These are phyloP conservation scores for Nyctereutes procyonoides DNA, from an alignment of 2,113 vertebrate species.

Conservation along the genomic window DNA sequence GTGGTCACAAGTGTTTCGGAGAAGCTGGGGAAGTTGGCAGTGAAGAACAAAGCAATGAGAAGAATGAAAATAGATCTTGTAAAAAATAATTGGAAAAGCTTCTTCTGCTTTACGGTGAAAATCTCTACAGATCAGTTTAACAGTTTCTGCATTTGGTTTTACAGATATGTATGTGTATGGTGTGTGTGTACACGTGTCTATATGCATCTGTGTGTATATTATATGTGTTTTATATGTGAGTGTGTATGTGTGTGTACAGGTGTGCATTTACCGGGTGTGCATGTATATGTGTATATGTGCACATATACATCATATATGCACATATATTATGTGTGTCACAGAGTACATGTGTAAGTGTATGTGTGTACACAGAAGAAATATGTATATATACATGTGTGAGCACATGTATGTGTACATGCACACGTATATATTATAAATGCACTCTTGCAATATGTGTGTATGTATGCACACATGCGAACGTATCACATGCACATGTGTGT, in stretches of 20 bases:
- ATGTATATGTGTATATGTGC: too few relatives aligned
- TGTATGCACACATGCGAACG: background rate
- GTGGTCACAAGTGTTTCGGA: background rate
- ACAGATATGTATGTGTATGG: background rate
- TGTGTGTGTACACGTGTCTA: background rate
- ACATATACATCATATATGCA: background rate
- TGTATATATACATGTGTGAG: background rate
- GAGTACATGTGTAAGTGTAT: background rate
- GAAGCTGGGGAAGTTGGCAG: background rate
- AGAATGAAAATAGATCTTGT: background rate
- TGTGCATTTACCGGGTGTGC: background rate
- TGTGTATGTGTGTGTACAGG: fast-evolving
- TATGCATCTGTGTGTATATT: background rate
- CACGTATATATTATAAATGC: background rate
- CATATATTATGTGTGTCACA: background rate
- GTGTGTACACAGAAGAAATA: too few relatives aligned
- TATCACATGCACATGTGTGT: background rate
- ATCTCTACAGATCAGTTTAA: background rate
- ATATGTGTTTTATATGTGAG: too few relatives aligned
- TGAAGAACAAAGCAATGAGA: background rate
- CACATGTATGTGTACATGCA: fast-evolving
- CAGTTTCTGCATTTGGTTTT: background rate
- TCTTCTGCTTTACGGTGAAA: background rate
- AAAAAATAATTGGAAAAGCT: background rate
- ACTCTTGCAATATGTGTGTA: background rate